Percentiles rank a stretch among this genome's conserved stretches.
phyloP scores from a whole-genome alignment of 2,888 invertebrate genomes.

The Apotomis capreana region DNA sequence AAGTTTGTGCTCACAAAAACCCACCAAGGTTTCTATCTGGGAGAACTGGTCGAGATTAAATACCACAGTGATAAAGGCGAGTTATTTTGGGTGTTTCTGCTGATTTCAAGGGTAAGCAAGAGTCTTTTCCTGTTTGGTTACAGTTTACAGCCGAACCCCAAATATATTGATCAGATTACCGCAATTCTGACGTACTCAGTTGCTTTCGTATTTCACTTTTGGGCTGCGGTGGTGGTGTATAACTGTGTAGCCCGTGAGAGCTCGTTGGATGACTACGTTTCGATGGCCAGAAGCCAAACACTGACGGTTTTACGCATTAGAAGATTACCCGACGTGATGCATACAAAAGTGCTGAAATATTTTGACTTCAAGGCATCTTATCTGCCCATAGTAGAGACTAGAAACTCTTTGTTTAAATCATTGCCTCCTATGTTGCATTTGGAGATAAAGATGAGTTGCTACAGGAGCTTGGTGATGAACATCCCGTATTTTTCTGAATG shows the following conservation, averaged over 20 bases:
- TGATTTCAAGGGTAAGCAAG: slow-evolving; percentile 51
- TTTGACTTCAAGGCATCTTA: slow-evolving; percentile 47
- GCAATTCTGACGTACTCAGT: slow-evolving; percentile 49
- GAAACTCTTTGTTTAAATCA: slow-evolving; percentile 46
- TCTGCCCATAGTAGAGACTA: slow-evolving; percentile 43
- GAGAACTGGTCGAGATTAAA: slow-evolving; percentile 29
- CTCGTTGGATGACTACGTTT: slow-evolving; percentile 45
- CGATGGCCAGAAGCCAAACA: slow-evolving; percentile 37
- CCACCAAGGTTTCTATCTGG: slow-evolving; percentile 17
- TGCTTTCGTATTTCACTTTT: slow-evolving; percentile 51
- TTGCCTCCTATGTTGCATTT: slow-evolving; percentile 49
- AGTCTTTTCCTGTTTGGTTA: slow-evolving; percentile 52
- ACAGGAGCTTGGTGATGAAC: slow-evolving; percentile 45
- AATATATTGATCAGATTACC: slow-evolving; percentile 48
- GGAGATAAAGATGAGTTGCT: slow-evolving; percentile 47
- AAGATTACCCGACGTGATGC: slow-evolving; percentile 50
- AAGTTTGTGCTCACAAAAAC: slow-evolving; percentile 31
- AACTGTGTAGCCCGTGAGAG: slow-evolving; percentile 44
- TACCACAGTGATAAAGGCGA: slow-evolving; percentile 6
- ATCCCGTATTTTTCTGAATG: slow-evolving; percentile 54
- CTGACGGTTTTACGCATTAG: slow-evolving; percentile 44
- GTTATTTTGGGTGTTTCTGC: slow-evolving; percentile 41
- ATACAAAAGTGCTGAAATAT: slow-evolving; percentile 46
- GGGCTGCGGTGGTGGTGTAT: slow-evolving; percentile 52
- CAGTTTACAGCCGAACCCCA: slow-evolving; percentile 37